Evolutionary conservation across 1,140 invertebrate species (phyloP).

Genomic region (Pseudomyrmex sp.): DNA sequence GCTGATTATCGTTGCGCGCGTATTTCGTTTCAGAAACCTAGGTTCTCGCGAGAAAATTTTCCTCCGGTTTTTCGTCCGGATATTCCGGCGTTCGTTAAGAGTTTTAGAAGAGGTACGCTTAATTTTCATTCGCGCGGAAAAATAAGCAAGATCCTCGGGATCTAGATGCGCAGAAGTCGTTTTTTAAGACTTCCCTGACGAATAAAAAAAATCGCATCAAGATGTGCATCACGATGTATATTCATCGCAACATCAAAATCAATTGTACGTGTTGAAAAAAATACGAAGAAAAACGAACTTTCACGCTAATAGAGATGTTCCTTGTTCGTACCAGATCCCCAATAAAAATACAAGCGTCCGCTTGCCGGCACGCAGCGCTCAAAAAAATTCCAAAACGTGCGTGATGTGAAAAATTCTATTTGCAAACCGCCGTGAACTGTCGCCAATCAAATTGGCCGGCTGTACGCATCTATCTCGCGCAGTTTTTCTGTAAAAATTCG

Average conservation of each 20-base stretch:
- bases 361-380: not conserved
- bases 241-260: too few relatives aligned
- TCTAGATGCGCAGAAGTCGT: too few relatives aligned
- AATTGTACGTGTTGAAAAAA: too few relatives aligned
- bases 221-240: not conserved
- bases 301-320: not conserved
- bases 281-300: not conserved
- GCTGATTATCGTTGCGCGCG: constrained; percentile 47
- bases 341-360: constrained; percentile 16
- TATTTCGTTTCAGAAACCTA: constrained; percentile 49
- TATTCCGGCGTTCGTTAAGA: constrained; percentile 28
- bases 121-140: constrained; percentile 28
- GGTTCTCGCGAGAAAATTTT: constrained; percentile 33
- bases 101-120: constrained; percentile 8
- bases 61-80: constrained; percentile 15
- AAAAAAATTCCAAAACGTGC: constrained; percentile 23
- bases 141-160: constrained; percentile 6
- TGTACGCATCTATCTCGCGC: not conserved
- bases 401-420: constrained; percentile 46
- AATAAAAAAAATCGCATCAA: not conserved
- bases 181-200: not conserved
- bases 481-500: not conserved
- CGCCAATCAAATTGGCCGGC: constrained; percentile 37
- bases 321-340: not conserved
- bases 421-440: constrained; percentile 9